Evolutionary conservation across 2,888 invertebrate species (phyloP).

Genomic region (Blera fallax): DNA sequence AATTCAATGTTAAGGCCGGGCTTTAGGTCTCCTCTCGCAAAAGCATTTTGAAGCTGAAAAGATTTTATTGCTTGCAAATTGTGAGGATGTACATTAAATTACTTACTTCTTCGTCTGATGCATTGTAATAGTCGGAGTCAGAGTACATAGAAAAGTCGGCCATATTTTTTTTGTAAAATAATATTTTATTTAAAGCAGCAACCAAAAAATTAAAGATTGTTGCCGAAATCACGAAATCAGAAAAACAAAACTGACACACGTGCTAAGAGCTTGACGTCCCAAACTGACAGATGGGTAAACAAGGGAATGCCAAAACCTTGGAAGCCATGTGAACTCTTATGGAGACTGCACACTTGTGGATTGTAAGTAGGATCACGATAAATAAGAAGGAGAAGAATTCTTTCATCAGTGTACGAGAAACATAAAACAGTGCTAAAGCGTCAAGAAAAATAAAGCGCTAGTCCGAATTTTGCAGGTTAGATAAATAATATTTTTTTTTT

Average conservation of each 20-base stretch:
- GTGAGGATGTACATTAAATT: neutral
- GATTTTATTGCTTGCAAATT: slow-evolving; percentile 3
- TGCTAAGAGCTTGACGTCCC: slow-evolving; percentile 16
- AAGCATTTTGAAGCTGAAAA: slow-evolving; percentile 93
- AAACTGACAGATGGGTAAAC: slow-evolving; percentile 20
- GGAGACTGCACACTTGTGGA: neutral
- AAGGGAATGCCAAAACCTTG: slow-evolving; percentile 9
- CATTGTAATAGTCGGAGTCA: slow-evolving; percentile 52
- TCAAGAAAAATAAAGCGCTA: too few species aligned
- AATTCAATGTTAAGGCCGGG: slow-evolving; percentile 90
- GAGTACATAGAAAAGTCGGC: slow-evolving; percentile 50
- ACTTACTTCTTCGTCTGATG: slow-evolving; percentile 58
- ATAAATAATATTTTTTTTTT: too few species aligned
- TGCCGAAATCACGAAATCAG: neutral
- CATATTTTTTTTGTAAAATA: slow-evolving; percentile 21
- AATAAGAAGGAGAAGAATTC: too few species aligned
- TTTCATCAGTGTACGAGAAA: too few species aligned
- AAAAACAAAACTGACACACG: slow-evolving; percentile 57
- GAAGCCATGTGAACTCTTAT: neutral
- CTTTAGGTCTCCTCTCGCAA: slow-evolving; percentile 92
- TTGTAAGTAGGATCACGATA: neutral
- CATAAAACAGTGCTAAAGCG: too few species aligned
- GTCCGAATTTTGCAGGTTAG: too few species aligned
- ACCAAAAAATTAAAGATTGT: neutral
- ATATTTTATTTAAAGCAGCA: neutral